These are phyloP conservation scores for Malaclemys terrapin DNA, from an alignment of 2,113 vertebrate species.

Conservation along the genomic window DNA sequence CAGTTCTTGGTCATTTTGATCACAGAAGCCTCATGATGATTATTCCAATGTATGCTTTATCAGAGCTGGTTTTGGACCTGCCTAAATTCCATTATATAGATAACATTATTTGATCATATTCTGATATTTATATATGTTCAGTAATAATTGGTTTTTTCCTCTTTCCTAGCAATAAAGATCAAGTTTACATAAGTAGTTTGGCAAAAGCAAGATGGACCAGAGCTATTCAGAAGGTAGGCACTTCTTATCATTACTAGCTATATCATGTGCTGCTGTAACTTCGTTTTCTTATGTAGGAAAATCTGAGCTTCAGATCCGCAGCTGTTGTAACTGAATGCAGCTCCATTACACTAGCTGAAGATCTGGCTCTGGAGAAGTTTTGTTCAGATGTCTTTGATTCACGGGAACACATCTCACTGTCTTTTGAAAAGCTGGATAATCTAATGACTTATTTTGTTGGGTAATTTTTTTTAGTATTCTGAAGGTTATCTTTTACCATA, in stretches of 20 bases:
- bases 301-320: background rate
- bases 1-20: background rate
- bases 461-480: background rate
- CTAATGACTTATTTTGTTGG: background rate
- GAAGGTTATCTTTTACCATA: background rate
- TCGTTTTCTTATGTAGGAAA: background rate
- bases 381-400: background rate
- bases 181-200: conserved; percentile 25
- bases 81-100: background rate
- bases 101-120: background rate
- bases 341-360: background rate
- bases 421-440: background rate
- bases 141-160: background rate
- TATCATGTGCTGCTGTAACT: background rate
- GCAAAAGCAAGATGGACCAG: conserved; percentile 70
- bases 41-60: background rate
- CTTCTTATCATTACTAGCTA: background rate
- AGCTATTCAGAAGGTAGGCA: conserved; percentile 72
- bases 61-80: background rate
- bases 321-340: background rate
- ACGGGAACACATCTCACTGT: background rate
- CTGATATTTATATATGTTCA: background rate
- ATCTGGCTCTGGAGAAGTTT: background rate
- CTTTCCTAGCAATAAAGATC: conserved; percentile 11
- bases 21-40: background rate